Evolutionary conservation across 2,113 vertebrate genomes (phyloP), one percentile per base, ranked within the genome.

Genomic region (Chloropsis hardwickii): DNA sequence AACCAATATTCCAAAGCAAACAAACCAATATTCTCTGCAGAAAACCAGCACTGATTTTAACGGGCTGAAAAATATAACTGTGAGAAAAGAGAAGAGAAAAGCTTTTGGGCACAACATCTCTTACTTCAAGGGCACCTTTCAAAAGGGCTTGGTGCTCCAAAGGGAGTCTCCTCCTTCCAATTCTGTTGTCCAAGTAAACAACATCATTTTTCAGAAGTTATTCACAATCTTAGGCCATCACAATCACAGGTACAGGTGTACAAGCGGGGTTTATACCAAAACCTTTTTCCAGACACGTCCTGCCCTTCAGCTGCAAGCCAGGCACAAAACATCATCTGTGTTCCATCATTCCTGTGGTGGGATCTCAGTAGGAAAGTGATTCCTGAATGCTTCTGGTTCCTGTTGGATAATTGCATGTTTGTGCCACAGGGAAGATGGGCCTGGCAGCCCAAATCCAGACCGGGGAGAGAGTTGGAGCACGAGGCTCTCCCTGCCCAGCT

Each of bases 331-430:
- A 24, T 1, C 44, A 20, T 11, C 28, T 16, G 13, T 6, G 44
- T 9, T 13, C 56, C 42, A 18, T 23, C 16, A 16, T 18, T 45
- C 15, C 53, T 20, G 5, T 1, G 8, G 4, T 21, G 20, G 74
- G 47, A 70, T 20, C 65, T 65, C 50, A 64, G 25, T 0, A 27
- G 8, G 6, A 15, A 47, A 64, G 28, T 2, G 1, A 51, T 29
- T 65, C 40, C 40, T 53, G 45, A 23, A 2, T 5, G 6, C 39
- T 66, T 10, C 31, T 90, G 16, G 14, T 21, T 23, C 40, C 6
- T 0, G 0, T 4, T 21, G 71, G 88, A 48, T 40, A 35, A 65
- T 1, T 18, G 5, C 7, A 8, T 3, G 3, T 20, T 40, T 24
- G 35, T 37, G 25, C 20, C 4, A 2, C 31, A 4, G 28, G n/a